These are phyloP conservation scores for Cryptophagus acutangulus DNA, from an alignment of 2,888 invertebrate genomes.

Conservation along the genomic window DNA sequence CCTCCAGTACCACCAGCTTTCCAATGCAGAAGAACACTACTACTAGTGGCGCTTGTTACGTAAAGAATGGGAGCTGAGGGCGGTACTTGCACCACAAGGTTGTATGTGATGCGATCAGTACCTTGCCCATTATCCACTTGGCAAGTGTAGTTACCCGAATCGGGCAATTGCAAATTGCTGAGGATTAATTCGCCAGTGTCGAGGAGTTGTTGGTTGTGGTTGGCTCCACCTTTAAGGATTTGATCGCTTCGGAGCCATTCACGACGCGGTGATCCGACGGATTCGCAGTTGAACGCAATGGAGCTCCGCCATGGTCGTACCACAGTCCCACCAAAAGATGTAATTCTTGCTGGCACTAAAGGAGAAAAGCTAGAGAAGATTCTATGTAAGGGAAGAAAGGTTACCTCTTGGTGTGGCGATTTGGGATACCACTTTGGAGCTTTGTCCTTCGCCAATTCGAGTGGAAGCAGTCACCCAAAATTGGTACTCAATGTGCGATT, in stretches of 20 bases:
- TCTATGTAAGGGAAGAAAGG: conserved; percentile 5
- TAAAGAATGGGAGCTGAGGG: conserved; percentile 69
- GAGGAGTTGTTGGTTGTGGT: conserved; percentile 58
- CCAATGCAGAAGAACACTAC: conserved; percentile 70
- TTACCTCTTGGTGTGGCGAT: conserved; percentile 58
- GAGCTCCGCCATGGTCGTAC: conserved; percentile 64
- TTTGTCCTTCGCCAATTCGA: conserved; percentile 71
- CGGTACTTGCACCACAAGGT: conserved; percentile 67
- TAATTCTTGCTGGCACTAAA: conserved; percentile 62
- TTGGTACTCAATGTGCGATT: conserved; percentile 68
- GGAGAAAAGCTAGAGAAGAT: background rate
- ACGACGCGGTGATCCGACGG: conserved; percentile 61
- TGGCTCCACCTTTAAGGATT: conserved; percentile 54
- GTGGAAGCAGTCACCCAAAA: conserved; percentile 77
- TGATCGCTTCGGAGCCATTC: conserved; percentile 62
- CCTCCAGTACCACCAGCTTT: conserved; percentile 66
- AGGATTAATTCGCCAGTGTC: conserved; percentile 63
- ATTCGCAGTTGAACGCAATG: conserved; percentile 59
- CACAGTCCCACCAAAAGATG: conserved; percentile 64
- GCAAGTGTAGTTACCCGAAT: conserved; percentile 69
- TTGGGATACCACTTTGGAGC: conserved; percentile 63
- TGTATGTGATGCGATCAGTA: conserved; percentile 60
- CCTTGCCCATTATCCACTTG: conserved; percentile 65
- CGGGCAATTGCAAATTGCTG: conserved; percentile 58
- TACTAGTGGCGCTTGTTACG: conserved; percentile 70